Percentiles rank a stretch among this genome's conserved stretches.
Evolutionary conservation across 2,888 invertebrate species (phyloP).

Genomic region (Rotaria sp.): DNA sequence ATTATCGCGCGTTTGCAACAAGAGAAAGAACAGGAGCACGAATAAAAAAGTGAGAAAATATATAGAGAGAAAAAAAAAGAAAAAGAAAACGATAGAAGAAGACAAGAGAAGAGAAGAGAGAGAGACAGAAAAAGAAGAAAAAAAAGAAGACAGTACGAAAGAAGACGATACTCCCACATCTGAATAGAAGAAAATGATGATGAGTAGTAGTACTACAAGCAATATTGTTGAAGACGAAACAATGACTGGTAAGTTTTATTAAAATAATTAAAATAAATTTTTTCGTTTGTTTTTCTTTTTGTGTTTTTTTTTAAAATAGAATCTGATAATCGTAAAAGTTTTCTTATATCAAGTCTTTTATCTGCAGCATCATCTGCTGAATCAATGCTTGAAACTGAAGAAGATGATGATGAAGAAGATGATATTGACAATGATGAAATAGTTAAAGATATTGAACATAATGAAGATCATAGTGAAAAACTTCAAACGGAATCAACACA

Average conservation of each 20-base stretch:
- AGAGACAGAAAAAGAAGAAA: background rate
- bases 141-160: background rate
- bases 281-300: background rate
- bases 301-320: background rate
- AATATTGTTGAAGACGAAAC: background rate
- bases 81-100: background rate
- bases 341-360: background rate
- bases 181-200: constrained; percentile 10
- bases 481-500: background rate
- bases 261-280: background rate
- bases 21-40: constrained; percentile 4
- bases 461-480: background rate
- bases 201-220: constrained; percentile 5
- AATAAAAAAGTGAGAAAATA: constrained; percentile 23
- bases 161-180: constrained; percentile 24
- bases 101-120: background rate
- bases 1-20: background rate
- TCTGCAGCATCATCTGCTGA: background rate
- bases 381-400: background rate
- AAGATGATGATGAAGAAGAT: background rate
- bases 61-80: background rate
- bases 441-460: background rate
- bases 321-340: constrained; percentile 4
- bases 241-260: background rate
- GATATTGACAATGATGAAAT: background rate